phyloP scores from a whole-genome alignment of 2,113 vertebrate genomes.

The Mixornis gularis region DNA sequence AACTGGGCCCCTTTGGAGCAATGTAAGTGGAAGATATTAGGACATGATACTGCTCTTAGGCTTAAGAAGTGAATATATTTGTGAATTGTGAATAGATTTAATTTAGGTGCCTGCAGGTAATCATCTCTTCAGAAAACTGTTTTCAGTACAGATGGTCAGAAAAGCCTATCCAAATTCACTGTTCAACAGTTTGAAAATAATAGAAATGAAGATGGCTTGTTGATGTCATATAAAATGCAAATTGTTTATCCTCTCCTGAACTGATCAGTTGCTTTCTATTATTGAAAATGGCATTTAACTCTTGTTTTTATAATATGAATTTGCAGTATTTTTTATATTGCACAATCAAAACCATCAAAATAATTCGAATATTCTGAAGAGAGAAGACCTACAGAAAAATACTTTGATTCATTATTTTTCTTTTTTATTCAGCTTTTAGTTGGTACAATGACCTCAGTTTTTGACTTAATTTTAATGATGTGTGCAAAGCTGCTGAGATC shows the following conservation, averaged over 20 bases:
- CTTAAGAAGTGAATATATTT: background rate
- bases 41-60: background rate
- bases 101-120: background rate
- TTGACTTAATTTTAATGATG: background rate
- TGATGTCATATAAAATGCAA: background rate
- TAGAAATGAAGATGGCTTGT: background rate
- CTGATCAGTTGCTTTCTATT: background rate
- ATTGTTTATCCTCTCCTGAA: background rate
- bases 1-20: background rate
- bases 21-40: background rate
- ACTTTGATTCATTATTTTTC: background rate
- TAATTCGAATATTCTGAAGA: background rate
- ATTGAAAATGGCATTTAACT: background rate
- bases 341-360: background rate
- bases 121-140: background rate
- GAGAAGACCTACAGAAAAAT: background rate
- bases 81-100: background rate
- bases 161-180: background rate
- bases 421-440: background rate
- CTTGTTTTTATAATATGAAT: background rate
- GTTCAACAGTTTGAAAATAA: background rate
- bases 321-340: background rate
- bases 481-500: background rate
- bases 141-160: background rate
- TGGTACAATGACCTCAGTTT: background rate